Evolutionary conservation across 2,113 vertebrate species (phyloP).

Genomic region (Boulengeromyrus knoepffleri): DNA sequence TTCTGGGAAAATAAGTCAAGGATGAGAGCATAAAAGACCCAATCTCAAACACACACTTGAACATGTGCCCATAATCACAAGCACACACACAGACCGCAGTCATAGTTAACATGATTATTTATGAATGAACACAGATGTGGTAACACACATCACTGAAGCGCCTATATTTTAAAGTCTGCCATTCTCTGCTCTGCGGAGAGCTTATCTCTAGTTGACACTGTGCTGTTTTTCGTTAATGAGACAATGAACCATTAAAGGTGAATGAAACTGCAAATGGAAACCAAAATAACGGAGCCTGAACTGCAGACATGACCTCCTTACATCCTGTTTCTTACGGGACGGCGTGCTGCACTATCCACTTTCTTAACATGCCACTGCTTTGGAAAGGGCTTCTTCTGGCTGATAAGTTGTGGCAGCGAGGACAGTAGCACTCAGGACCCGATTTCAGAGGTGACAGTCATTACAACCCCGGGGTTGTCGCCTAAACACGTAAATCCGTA

Average conservation of each 20-base stretch:
- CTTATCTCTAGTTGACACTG: neutral
- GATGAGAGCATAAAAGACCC: neutral
- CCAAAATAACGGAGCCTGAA: neutral
- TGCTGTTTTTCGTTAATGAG: neutral
- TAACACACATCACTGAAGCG: neutral
- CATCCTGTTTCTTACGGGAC: neutral
- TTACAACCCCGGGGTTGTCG: neutral
- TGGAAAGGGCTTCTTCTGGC: neutral
- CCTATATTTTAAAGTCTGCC: neutral
- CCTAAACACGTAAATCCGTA: neutral
- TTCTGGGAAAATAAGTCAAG: neutral
- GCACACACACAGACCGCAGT: neutral
- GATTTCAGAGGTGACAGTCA: neutral
- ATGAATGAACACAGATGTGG: neutral
- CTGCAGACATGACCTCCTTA: neutral
- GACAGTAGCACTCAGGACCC: neutral
- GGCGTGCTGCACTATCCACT: neutral
- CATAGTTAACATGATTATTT: neutral
- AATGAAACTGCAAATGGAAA: neutral
- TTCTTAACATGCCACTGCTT: neutral
- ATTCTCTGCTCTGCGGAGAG: neutral
- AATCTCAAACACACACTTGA: neutral
- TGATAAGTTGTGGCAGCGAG: neutral
- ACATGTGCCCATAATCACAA: neutral
- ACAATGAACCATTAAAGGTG: neutral